These are phyloP conservation scores for Lucifuga dentata DNA, from an alignment of 2,113 vertebrate genomes.

Conservation along the genomic window DNA sequence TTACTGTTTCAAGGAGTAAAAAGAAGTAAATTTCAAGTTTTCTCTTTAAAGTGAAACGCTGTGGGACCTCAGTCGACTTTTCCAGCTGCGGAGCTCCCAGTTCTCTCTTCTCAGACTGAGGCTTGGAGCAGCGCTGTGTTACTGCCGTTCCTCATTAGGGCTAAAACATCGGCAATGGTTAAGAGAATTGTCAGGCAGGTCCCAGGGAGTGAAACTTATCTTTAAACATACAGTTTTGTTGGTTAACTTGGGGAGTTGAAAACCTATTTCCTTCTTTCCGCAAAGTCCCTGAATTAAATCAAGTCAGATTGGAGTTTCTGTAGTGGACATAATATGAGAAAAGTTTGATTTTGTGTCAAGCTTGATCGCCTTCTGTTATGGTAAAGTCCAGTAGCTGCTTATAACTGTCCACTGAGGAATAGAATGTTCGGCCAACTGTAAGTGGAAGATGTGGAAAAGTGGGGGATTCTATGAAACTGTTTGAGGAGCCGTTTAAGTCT, in stretches of 20 bases:
- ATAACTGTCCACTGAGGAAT: conserved; percentile 12
- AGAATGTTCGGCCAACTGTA: conserved; percentile 11
- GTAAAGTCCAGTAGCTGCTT: not conserved
- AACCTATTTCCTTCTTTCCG: conserved; percentile 23
- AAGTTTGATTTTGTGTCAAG: conserved; percentile 27
- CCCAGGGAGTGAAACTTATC: conserved; percentile 60
- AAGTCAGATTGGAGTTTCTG: conserved; percentile 21
- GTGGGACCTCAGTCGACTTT: conserved; percentile 23
- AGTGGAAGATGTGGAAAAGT: not conserved
- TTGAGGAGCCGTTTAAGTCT: too few relatives aligned
- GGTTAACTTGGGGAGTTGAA: conserved; percentile 30
- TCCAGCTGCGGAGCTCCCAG: conserved; percentile 35
- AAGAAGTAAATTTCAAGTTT: conserved; percentile 28
- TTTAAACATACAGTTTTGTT: conserved; percentile 55
- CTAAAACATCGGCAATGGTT: conserved; percentile 47
- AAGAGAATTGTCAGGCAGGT: conserved; percentile 57
- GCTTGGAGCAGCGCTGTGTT: conserved; percentile 47
- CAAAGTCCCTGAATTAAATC: conserved; percentile 52
- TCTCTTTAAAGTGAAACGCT: conserved; percentile 10
- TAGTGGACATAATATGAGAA: conserved; percentile 20
- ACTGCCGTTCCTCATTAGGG: conserved; percentile 65
- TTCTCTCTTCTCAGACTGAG: conserved; percentile 31
- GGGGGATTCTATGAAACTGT: too few relatives aligned
- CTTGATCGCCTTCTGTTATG: conserved; percentile 15
- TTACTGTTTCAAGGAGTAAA: not conserved